Evolutionary conservation across 2,888 invertebrate species (phyloP).

Genomic region (Caenorhabditis auriculariae): DNA sequence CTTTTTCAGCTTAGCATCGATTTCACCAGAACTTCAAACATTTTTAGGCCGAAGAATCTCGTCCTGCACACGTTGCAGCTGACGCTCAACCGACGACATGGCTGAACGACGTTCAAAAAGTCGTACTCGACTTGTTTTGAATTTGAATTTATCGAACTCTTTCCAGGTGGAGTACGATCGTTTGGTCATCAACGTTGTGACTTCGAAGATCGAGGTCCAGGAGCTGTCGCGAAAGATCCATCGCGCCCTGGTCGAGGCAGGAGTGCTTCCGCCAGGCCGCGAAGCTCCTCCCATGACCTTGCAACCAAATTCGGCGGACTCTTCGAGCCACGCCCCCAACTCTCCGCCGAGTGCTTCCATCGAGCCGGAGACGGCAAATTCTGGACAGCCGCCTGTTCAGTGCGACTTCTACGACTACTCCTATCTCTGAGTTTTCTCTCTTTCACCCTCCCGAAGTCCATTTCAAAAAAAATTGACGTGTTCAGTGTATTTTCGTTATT

Average conservation of each 20-base stretch:
- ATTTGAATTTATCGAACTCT: no score
- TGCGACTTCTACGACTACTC: constrained; percentile 28
- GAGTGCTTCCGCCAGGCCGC: constrained; percentile 5
- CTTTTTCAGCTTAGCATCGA: no score
- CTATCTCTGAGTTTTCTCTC: constrained; percentile 27
- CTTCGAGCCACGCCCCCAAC: no score
- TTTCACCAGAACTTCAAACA: no score
- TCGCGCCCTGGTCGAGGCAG: constrained; percentile 15
- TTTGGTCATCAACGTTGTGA: constrained; percentile 20
- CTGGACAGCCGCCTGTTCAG: constrained; percentile 17
- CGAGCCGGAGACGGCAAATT: constrained; percentile 6
- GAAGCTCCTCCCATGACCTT: not conserved
- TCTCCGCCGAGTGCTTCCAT: not conserved
- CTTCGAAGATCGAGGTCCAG: constrained; percentile 23
- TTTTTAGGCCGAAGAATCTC: no score
- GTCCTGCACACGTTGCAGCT: constrained; percentile 12
- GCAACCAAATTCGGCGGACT: not conserved
- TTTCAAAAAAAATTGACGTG: no score
- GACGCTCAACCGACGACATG: constrained; percentile 12
- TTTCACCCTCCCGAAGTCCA: no score
- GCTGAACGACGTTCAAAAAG: constrained; percentile 23
- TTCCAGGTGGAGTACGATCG: constrained; percentile 25
- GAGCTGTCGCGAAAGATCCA: constrained; percentile 29
- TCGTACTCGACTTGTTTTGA: not conserved
- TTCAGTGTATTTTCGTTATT: no score